Percentiles rank a stretch among this genome's conserved stretches.
These are phyloP conservation scores for Cheilosia grossa DNA, from an alignment of 2,888 invertebrate species.

Conservation along the genomic window DNA sequence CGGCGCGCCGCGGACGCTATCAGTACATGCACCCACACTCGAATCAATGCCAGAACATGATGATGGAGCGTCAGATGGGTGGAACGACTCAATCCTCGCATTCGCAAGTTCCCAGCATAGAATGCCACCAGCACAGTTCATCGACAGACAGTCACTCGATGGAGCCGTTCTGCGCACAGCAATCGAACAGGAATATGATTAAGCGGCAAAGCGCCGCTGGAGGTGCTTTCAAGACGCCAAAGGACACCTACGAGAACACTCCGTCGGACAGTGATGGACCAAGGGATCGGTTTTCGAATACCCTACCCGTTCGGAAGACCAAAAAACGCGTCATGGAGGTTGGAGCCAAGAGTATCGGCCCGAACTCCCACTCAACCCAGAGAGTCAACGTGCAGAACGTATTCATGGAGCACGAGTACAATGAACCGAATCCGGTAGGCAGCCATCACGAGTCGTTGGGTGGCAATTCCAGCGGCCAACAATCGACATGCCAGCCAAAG, in stretches of 20 bases:
- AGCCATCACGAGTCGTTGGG: constrained; percentile 76
- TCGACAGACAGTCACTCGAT: constrained; percentile 77
- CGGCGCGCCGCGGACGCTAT: constrained; percentile 85
- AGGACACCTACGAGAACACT: constrained; percentile 85
- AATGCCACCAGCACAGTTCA: constrained; percentile 76
- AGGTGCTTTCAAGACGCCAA: constrained; percentile 77
- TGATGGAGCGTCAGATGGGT: constrained; percentile 76
- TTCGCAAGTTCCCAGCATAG: constrained; percentile 75
- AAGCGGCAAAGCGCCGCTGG: constrained; percentile 80
- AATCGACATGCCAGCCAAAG: constrained; percentile 65
- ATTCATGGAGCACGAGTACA: constrained; percentile 80
- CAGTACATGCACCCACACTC: constrained; percentile 78
- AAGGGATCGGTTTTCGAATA: constrained; percentile 84
- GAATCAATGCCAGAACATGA: constrained; percentile 76
- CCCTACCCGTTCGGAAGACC: constrained; percentile 85
- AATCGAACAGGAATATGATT: constrained; percentile 78
- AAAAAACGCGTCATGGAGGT: constrained; percentile 85
- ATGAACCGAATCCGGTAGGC: constrained; percentile 80
- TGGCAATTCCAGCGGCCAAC: constrained; percentile 76
- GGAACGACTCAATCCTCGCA: constrained; percentile 67
- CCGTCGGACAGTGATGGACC: constrained; percentile 83
- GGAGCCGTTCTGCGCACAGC: constrained; percentile 76
- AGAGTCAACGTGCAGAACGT: constrained; percentile 84
- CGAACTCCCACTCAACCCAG: constrained; percentile 78
- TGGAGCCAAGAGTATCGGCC: constrained; percentile 82